phyloP scores from a whole-genome alignment of 2,113 vertebrate species.

The Tapirus terrestris region DNA sequence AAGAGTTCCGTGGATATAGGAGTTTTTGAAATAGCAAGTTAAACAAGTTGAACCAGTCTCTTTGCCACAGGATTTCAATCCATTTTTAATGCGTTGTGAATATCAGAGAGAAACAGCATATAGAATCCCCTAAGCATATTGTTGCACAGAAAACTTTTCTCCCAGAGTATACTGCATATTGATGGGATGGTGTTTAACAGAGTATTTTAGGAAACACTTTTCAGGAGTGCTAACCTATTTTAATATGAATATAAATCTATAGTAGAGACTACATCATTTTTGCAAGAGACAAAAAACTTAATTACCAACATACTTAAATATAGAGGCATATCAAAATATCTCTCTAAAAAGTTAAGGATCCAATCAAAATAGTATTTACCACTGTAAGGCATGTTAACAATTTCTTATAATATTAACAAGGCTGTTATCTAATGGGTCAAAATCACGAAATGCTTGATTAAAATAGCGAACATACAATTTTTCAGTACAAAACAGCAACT shows the following conservation, averaged over 20 bases:
- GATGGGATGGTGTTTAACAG: background rate
- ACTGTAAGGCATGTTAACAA: background rate
- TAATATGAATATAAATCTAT: background rate
- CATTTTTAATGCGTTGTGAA: conserved; percentile 49
- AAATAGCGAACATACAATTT: background rate
- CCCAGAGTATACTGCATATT: background rate
- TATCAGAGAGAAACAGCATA: background rate
- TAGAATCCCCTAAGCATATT: conserved; percentile 45
- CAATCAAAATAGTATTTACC: background rate
- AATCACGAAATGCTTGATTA: background rate
- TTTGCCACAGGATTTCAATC: conserved; percentile 16
- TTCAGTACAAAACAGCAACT: background rate
- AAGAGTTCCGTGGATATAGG: background rate
- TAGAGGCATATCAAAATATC: background rate
- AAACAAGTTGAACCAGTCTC: background rate
- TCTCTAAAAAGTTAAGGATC: background rate
- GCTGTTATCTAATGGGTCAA: background rate
- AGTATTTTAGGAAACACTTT: background rate
- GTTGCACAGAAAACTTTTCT: background rate
- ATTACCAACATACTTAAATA: background rate
- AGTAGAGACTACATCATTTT: background rate
- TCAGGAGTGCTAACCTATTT: conserved; percentile 19
- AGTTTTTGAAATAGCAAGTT: conserved; percentile 45
- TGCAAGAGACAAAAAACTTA: conserved; percentile 30
- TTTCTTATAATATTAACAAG: background rate